phyloP scores from a whole-genome alignment of 2,113 vertebrate species.

The Raja brachyura region DNA sequence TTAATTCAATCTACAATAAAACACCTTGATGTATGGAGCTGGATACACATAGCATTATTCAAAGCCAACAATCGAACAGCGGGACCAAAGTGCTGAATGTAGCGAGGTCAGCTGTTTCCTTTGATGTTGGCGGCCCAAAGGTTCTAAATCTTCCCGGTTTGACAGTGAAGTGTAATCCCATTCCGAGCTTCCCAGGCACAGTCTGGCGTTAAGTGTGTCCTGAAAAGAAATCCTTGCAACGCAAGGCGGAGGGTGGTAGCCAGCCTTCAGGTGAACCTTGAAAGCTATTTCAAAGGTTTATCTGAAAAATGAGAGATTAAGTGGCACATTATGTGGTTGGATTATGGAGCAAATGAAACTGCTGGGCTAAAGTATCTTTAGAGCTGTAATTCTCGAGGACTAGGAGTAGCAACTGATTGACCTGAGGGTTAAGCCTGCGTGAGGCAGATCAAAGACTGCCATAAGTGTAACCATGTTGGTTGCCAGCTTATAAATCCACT shows the following conservation, averaged over 20 bases:
- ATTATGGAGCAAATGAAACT: constrained; percentile 1
- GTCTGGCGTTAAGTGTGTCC: neutral
- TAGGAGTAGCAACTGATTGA: neutral
- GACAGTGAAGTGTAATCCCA: neutral
- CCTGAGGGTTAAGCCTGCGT: neutral
- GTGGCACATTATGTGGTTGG: constrained; percentile 2
- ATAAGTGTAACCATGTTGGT: neutral
- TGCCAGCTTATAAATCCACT: neutral
- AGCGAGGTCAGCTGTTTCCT: constrained; percentile 5
- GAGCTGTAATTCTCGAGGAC: neutral
- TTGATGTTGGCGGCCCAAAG: neutral
- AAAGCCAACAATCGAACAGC: neutral
- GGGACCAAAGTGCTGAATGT: neutral
- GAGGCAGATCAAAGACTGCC: neutral
- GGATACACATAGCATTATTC: neutral
- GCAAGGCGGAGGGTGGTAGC: neutral
- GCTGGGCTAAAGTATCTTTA: neutral
- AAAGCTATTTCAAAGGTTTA: neutral
- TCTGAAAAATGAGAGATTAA: constrained; percentile 14
- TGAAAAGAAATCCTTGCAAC: constrained; percentile 6
- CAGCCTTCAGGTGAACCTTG: neutral
- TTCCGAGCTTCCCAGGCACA: neutral
- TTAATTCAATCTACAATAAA: constrained; percentile 1
- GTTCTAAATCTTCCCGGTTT: neutral
- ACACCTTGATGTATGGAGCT: neutral